These are phyloP conservation scores for Sebastolobus alascanus DNA, from an alignment of 2,797 vertebrate species.

Conservation along the genomic window DNA sequence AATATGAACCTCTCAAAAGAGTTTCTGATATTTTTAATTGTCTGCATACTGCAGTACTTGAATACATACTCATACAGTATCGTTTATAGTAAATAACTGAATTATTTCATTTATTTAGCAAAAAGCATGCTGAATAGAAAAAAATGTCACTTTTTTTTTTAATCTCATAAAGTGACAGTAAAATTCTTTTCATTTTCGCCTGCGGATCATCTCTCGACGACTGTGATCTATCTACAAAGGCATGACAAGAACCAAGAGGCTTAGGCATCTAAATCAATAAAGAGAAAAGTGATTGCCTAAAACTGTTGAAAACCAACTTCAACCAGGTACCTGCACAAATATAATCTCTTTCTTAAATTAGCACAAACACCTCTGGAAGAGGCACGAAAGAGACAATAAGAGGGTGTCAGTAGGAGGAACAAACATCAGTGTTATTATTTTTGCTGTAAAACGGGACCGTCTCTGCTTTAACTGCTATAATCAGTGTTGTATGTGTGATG, in stretches of 20 bases:
- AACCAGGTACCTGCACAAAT: conserved; percentile 68
- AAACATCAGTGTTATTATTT: conserved; percentile 43
- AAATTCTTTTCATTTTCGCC: conserved; percentile 69
- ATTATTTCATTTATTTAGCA: conserved; percentile 88
- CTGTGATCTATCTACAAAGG: conserved; percentile 80
- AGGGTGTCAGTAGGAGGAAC: conserved; percentile 43
- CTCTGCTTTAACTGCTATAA: conserved; percentile 31
- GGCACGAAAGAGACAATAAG: conserved; percentile 43
- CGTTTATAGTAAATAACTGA: conserved; percentile 88
- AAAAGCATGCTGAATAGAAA: conserved; percentile 90
- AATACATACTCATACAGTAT: conserved; percentile 89
- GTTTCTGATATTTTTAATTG: conserved; percentile 83
- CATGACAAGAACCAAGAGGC: conserved; percentile 75
- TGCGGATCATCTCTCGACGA: conserved; percentile 58
- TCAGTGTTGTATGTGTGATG: conserved; percentile 44
- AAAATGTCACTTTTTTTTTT: conserved; percentile 73
- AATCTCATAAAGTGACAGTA: conserved; percentile 73
- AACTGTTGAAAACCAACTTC: conserved; percentile 70
- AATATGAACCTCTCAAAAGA: conserved; percentile 81
- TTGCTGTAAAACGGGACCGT: conserved; percentile 37
- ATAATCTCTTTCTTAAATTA: conserved; percentile 64
- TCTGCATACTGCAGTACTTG: conserved; percentile 89
- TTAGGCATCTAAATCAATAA: conserved; percentile 88
- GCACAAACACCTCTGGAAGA: conserved; percentile 63
- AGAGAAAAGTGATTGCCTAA: conserved; percentile 83